Evolutionary conservation across 2,113 vertebrate genomes (phyloP), one percentile per base, ranked within the genome.

Genomic region (Procapra przewalskii): DNA sequence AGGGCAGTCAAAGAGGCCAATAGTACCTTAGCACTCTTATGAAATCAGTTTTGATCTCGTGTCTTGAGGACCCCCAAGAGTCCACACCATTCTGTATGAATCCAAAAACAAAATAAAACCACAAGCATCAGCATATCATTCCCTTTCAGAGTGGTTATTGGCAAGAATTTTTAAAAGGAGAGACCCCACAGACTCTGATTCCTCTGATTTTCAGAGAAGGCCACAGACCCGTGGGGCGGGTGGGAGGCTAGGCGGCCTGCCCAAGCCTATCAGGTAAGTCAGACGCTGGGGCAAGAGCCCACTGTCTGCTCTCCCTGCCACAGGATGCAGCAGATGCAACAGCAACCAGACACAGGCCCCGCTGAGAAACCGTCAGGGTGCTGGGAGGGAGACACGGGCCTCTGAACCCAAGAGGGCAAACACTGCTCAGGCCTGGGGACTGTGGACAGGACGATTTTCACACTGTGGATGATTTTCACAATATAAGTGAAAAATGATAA

Each of bases 351-450:
- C 36, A 43, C 23, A 48, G 60, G 90, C 50, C 13, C 21, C 17
- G 52, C 17, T 17, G 43, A 23, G 60, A 36, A 48, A 19, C 17
- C 11, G 7, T 59, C 4, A 7, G 48, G 71, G 52, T 17, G 12
- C 6, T 1, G 0, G 3, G 10, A 0, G 0, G 60, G 29, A n/a
- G 45, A 59, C 2, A 5, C 0, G 4, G 10, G 29, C 54, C 57
- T 80, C 84, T 33, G 36, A 55, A 81, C n/a, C 36, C 50, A 52
- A 36, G 67, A 2, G 9, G 36, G 8, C 55, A 40, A 59, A 36
- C 3, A 33, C 27, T 48, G 17, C 52, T 31, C 48, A 90, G 36
- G 7, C 81, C 60, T 79, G 55, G 57, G 57, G 60, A 71, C 25
- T 11, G 31, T 0, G 5, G 55, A 40, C 0, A 80, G 50, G 86